Evolutionary conservation across 1,140 invertebrate genomes (phyloP).

Genomic region (Ectropis grisescens): DNA sequence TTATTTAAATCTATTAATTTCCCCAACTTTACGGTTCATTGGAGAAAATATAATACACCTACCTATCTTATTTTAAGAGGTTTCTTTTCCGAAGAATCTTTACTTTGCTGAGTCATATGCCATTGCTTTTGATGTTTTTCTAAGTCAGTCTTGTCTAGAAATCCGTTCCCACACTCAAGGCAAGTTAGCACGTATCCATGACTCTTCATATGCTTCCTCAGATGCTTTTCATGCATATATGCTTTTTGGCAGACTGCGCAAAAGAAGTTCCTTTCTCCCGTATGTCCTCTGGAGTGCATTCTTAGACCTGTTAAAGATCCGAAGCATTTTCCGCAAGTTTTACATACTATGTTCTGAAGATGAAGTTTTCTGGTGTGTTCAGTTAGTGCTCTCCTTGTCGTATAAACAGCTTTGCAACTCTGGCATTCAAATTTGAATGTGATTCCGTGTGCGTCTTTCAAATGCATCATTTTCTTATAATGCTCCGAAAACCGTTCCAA

Average conservation of each 20-base stretch:
- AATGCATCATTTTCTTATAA: slow-evolving; percentile 36
- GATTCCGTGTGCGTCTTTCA: slow-evolving; percentile 36
- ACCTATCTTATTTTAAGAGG: too few species aligned
- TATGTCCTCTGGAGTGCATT: slow-evolving; percentile 80
- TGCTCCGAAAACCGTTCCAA: slow-evolving; percentile 37
- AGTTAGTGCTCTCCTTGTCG: slow-evolving; percentile 31
- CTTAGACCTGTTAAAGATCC: slow-evolving; percentile 71
- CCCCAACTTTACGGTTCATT: too few species aligned
- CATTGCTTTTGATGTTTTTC: slow-evolving; percentile 60
- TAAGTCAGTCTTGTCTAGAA: slow-evolving; percentile 52
- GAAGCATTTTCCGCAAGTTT: slow-evolving; percentile 64
- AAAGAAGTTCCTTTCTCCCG: slow-evolving; percentile 72
- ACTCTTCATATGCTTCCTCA: slow-evolving; percentile 77
- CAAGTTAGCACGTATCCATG: too few species aligned
- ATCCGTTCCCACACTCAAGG: slow-evolving; percentile 67
- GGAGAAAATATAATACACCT: too few species aligned
- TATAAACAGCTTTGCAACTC: slow-evolving; percentile 25
- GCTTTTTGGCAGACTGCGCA: slow-evolving; percentile 70
- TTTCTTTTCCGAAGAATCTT: too few species aligned
- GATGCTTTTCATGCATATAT: slow-evolving; percentile 75
- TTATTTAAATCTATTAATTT: too few species aligned
- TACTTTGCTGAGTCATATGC: too few species aligned
- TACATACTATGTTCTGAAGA: slow-evolving; percentile 63
- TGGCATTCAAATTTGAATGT: slow-evolving; percentile 39
- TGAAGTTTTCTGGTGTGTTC: slow-evolving; percentile 62